A percentile compares a stretch with the other conserved stretches of the same genome.
phyloP scores from a whole-genome alignment of 2,888 invertebrate species.

The Ramazzottius varieornatus region DNA sequence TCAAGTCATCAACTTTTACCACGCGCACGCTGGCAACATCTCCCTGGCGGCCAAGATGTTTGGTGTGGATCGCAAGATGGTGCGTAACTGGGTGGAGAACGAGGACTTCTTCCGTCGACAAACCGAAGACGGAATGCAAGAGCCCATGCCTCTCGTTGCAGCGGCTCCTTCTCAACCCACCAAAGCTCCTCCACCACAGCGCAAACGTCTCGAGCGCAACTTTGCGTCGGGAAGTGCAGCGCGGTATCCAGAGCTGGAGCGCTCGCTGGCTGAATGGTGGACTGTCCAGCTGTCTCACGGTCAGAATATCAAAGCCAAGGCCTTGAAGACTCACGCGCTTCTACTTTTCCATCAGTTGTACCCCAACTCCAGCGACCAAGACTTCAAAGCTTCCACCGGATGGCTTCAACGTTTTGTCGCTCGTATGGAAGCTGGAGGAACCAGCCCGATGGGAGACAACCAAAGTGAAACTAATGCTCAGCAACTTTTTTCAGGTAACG shows the following conservation, averaged over 20 bases:
- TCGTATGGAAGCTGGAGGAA: neutral
- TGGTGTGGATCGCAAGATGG: neutral
- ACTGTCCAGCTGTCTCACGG: neutral
- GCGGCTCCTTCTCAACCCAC: no score
- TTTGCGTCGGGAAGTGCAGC: neutral
- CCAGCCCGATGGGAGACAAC: no score
- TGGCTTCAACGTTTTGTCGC: neutral
- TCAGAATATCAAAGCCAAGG: neutral
- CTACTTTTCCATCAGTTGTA: neutral
- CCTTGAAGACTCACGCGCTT: neutral
- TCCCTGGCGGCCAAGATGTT: constrained; percentile 3
- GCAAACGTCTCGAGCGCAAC: neutral
- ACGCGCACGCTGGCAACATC: neutral
- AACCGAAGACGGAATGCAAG: neutral
- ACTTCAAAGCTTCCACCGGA: neutral
- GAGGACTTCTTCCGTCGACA: neutral
- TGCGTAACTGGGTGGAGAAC: neutral
- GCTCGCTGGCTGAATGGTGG: neutral
- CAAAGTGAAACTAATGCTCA: no score
- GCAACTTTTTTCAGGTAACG: no score
- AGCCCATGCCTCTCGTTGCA: neutral
- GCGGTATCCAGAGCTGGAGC: neutral
- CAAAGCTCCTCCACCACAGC: no score
- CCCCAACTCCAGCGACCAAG: neutral
- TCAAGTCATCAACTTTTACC: constrained; percentile 2